Percentiles rank a stretch among this genome's conserved stretches.
Evolutionary conservation across 1,140 invertebrate species (phyloP).

Genomic region (Rhyacophila brunnea): DNA sequence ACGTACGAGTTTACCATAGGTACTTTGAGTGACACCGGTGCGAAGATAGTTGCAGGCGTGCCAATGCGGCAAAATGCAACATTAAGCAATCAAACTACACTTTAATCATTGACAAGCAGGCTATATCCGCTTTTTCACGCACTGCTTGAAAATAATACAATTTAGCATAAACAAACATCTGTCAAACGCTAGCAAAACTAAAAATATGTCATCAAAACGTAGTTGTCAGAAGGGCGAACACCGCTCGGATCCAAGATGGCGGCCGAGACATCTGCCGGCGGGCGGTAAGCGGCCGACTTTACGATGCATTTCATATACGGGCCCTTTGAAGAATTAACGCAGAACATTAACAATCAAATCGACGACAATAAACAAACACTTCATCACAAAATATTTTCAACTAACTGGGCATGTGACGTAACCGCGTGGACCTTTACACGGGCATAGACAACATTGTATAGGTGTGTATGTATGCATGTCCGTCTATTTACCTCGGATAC

Average conservation of each 20-base stretch:
- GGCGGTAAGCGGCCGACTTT: conserved; percentile 7
- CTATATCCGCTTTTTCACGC: neutral
- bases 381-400: neutral
- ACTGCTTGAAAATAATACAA: neutral
- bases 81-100: neutral
- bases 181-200: neutral
- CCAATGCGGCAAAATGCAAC: conserved; percentile 15
- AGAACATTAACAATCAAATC: too few species aligned
- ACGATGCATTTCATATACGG: neutral
- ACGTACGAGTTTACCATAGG: neutral
- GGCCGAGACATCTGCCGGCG: conserved; percentile 22
- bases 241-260: conserved; percentile 21
- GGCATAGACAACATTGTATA: conserved; percentile 7
- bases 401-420: conserved; percentile 23
- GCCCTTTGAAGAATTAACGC: too few species aligned
- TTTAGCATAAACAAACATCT: neutral
- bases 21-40: conserved; percentile 12
- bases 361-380: neutral
- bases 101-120: neutral
- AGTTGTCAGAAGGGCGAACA: conserved; percentile 5
- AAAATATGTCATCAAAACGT: neutral
- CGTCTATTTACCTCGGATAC: conserved; percentile 24
- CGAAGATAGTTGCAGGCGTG: conserved; percentile 15
- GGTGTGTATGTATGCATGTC: conserved; percentile 15
- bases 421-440: conserved; percentile 27